Percentiles rank a stretch among this genome's conserved stretches.
These are phyloP conservation scores for Polyommatus icarus DNA, from an alignment of 2,888 invertebrate genomes.

Conservation along the genomic window DNA sequence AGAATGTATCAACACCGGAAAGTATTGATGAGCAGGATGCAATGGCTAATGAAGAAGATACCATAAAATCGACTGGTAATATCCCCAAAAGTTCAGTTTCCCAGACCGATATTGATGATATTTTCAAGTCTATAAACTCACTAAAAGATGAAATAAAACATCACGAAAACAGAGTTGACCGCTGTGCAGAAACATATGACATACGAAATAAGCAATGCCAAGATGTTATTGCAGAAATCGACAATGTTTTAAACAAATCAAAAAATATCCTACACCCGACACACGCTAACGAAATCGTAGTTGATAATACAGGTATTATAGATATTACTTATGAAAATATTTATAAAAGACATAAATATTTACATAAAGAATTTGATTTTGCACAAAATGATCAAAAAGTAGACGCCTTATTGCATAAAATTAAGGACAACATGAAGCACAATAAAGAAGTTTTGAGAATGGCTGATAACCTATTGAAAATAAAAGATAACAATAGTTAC, in stretches of 20 bases:
- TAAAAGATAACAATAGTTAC: conserved; percentile 53
- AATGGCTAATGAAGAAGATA: conserved; percentile 35
- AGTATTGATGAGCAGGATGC: background rate
- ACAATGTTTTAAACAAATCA: conserved; percentile 64
- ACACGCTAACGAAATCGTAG: conserved; percentile 30
- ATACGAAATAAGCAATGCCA: conserved; percentile 64
- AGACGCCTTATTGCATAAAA: conserved; percentile 60
- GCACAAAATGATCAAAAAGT: conserved; percentile 61
- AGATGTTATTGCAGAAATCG: conserved; percentile 67
- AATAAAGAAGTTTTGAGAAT: conserved; percentile 67
- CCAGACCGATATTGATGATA: conserved; percentile 63
- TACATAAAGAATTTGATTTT: conserved; percentile 46
- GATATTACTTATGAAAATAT: conserved; percentile 47
- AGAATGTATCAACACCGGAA: conserved; percentile 31
- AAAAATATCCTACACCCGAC: conserved; percentile 62
- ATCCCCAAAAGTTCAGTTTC: conserved; percentile 46
- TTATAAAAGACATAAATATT: conserved; percentile 58
- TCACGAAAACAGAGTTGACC: conserved; percentile 65
- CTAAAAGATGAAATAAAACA: conserved; percentile 62
- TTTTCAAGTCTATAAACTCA: conserved; percentile 62
- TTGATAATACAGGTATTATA: conserved; percentile 40
- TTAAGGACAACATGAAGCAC: conserved; percentile 72
- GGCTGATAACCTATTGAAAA: conserved; percentile 64
- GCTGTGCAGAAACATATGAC: conserved; percentile 62
- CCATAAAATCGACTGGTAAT: conserved; percentile 37